A percentile compares a stretch with the other conserved stretches of the same genome.
Evolutionary conservation across 1,140 invertebrate genomes (phyloP).

Genomic region (Psix sp.): DNA sequence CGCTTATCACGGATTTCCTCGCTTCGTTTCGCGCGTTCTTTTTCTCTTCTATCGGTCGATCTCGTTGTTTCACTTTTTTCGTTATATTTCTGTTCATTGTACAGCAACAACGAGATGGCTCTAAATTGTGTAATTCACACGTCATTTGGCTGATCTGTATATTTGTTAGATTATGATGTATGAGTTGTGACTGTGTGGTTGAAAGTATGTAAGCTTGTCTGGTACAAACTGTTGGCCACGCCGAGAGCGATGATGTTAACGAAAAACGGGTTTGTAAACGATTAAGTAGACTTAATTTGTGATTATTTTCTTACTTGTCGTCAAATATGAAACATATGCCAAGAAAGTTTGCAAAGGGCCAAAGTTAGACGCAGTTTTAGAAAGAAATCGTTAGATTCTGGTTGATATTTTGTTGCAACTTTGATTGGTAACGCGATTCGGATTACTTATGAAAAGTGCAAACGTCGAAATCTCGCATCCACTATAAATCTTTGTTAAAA

Average conservation of each 20-base stretch:
- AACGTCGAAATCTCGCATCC: too few relatives aligned
- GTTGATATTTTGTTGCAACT: not conserved
- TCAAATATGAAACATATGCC: slow-evolving; percentile 44
- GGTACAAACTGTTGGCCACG: slow-evolving; percentile 22
- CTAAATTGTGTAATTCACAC: slow-evolving; percentile 4
- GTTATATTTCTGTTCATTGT: slow-evolving; percentile 13
- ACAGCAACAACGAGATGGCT: slow-evolving; percentile 1
- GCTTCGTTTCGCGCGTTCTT: slow-evolving; percentile 16
- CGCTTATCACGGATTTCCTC: slow-evolving; percentile 62
- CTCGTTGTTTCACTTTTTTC: slow-evolving; percentile 17
- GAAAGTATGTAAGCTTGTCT: not conserved
- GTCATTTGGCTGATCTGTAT: slow-evolving; percentile 5
- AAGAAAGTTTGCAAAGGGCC: slow-evolving; percentile 47
- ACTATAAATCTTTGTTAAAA: too few relatives aligned
- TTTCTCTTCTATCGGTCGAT: not conserved
- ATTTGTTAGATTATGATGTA: slow-evolving; percentile 4
- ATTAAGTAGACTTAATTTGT: slow-evolving; percentile 30
- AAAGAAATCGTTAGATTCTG: slow-evolving; percentile 4
- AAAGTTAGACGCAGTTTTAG: slow-evolving; percentile 41
- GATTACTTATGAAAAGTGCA: too few relatives aligned
- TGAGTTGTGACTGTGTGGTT: slow-evolving; percentile 1
- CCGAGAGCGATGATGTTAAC: not conserved
- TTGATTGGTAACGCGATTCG: too few relatives aligned
- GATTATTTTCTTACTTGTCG: slow-evolving; percentile 30
- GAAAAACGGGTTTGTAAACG: not conserved